These are phyloP conservation scores for Microctonus brassicae DNA, from an alignment of 2,888 invertebrate genomes.

Conservation along the genomic window DNA sequence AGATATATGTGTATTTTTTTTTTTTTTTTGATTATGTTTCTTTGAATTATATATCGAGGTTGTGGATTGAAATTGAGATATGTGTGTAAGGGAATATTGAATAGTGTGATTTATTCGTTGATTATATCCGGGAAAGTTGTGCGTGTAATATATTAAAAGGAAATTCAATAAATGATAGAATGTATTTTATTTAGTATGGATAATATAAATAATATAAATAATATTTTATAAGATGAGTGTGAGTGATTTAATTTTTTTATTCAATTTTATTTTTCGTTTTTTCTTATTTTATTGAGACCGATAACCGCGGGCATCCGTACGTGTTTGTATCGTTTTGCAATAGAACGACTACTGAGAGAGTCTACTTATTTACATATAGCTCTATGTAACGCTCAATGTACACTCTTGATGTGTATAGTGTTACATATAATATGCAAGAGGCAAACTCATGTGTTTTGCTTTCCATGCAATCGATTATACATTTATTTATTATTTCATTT, in stretches of 20 bases:
- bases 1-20: background rate
- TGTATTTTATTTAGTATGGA: background rate
- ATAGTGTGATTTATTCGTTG: slow-evolving; percentile 11
- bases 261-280: too few relatives aligned
- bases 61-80: background rate
- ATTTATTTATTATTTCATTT: slow-evolving; percentile 14
- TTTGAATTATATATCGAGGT: background rate
- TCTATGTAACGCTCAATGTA: too few relatives aligned
- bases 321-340: background rate
- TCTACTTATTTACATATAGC: too few relatives aligned
- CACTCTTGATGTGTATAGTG: background rate
- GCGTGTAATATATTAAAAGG: slow-evolving; percentile 6
- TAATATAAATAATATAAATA: too few relatives aligned
- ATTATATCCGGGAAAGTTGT: slow-evolving; percentile 30
- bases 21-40: background rate
- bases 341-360: background rate
- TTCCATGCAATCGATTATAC: background rate
- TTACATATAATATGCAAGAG: too few relatives aligned
- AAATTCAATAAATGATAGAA: slow-evolving; percentile 20
- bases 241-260: background rate
- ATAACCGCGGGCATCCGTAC: background rate
- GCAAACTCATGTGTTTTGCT: background rate
- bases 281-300: background rate
- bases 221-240: background rate
- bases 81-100: background rate